A percentile compares a stretch with the other conserved stretches of the same genome.
These are phyloP conservation scores for Patiria miniata DNA, from an alignment of 35 echinoderm and acorn worm species.

Conservation along the genomic window DNA sequence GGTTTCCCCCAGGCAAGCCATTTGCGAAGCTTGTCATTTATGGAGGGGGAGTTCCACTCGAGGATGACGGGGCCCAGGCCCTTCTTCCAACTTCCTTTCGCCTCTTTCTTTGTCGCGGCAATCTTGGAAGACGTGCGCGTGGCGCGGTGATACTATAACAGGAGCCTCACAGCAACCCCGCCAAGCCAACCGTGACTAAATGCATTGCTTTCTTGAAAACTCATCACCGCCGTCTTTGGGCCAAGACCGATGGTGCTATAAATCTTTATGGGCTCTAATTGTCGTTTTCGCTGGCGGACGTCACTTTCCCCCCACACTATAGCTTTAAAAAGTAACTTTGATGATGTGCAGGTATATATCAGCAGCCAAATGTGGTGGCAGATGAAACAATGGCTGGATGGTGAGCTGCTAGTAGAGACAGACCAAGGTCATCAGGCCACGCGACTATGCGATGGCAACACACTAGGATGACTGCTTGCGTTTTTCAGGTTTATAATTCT, in stretches of 20 bases:
- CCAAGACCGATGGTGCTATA: slow-evolving; percentile 28
- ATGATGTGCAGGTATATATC: slow-evolving; percentile 1
- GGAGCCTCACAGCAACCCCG: background rate
- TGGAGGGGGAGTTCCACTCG: background rate
- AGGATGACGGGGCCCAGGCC: background rate
- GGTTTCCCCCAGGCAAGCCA: slow-evolving; percentile 23
- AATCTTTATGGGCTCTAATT: slow-evolving; percentile 27
- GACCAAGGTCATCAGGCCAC: too few relatives aligned
- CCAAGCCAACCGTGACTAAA: slow-evolving; percentile 10
- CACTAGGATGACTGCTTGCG: too few relatives aligned
- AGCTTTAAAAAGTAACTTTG: background rate
- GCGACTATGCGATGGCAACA: too few relatives aligned
- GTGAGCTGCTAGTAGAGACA: too few relatives aligned
- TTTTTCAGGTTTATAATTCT: too few relatives aligned
- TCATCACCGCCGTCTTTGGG: slow-evolving; percentile 12
- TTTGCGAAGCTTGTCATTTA: slow-evolving; percentile 19
- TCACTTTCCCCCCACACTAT: background rate
- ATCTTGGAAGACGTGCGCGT: background rate
- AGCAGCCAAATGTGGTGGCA: too few relatives aligned
- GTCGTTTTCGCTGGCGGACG: background rate
- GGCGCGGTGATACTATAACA: background rate
- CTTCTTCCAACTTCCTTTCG: background rate
- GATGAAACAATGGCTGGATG: too few relatives aligned
- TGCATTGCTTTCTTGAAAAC: slow-evolving; percentile 15
- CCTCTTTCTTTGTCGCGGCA: slow-evolving; percentile 13